These are phyloP conservation scores for Notechis scutatus DNA, from an alignment of 2,113 vertebrate species.

Conservation along the genomic window DNA sequence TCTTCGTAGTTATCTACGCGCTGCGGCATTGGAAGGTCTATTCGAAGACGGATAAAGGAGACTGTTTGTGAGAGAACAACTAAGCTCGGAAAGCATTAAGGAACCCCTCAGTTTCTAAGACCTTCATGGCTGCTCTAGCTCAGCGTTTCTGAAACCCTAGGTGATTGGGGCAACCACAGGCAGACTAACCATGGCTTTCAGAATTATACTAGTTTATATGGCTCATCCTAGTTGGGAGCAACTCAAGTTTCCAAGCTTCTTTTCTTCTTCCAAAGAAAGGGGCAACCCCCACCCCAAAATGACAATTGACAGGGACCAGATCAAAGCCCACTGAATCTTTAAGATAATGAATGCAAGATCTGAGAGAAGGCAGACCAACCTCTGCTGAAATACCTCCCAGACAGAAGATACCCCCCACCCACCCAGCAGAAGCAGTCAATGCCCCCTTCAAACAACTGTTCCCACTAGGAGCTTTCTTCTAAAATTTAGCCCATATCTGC, in stretches of 20 bases:
- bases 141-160: not conserved
- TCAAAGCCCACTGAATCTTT: not conserved
- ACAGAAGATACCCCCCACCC: not conserved
- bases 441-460: not conserved
- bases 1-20: not conserved
- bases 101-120: not conserved
- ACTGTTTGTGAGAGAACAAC: not conserved
- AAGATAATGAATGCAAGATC: not conserved
- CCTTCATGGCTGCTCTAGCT: not conserved
- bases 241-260: not conserved
- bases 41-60: not conserved
- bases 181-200: not conserved
- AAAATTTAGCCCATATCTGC: not conserved
- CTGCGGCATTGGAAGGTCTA: not conserved
- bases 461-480: not conserved
- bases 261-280: not conserved
- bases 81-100: not conserved
- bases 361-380: not conserved
- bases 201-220: not conserved
- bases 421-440: not conserved
- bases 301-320: not conserved
- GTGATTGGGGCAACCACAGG: not conserved
- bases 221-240: not conserved
- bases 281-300: not conserved
- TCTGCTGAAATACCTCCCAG: not conserved